phyloP scores from a whole-genome alignment of 2,113 vertebrate genomes.

The Elephantulus edwardii region DNA sequence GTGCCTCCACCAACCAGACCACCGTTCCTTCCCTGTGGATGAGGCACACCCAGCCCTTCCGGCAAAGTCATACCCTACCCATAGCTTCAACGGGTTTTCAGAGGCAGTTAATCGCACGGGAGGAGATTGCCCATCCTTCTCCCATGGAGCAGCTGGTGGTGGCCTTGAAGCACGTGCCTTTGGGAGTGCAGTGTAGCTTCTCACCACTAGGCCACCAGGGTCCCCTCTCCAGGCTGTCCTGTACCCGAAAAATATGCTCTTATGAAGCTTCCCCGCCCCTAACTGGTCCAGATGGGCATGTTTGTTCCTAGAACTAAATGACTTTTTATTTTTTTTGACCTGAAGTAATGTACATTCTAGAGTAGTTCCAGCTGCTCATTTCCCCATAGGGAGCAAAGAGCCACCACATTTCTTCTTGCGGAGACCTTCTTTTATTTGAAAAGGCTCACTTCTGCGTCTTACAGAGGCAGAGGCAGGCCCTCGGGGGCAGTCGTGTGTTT shows the following conservation, averaged over 20 bases:
- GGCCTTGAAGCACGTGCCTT: too few species aligned
- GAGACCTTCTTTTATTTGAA: neutral
- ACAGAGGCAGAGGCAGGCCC: too few species aligned
- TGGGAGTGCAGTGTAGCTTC: too few species aligned
- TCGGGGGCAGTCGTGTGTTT: neutral
- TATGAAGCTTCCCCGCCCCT: constrained; percentile 27
- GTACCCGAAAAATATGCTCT: constrained; percentile 12
- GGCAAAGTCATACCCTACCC: too few species aligned
- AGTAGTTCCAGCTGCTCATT: constrained; percentile 40
- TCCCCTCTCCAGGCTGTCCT: neutral
- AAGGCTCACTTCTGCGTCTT: neutral
- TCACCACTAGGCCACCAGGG: too few species aligned
- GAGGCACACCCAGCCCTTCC: neutral
- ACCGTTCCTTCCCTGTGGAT: neutral
- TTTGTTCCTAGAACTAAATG: constrained; percentile 63
- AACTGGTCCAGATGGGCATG: constrained; percentile 34
- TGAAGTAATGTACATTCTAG: constrained; percentile 29
- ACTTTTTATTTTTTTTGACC: neutral
- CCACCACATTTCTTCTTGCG: neutral
- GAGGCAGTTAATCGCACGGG: too few species aligned
- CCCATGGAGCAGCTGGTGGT: too few species aligned
- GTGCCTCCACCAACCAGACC: neutral
- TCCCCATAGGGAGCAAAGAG: neutral
- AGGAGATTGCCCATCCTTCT: too few species aligned
- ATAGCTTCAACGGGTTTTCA: too few species aligned